Evolutionary conservation across 2,113 vertebrate genomes (phyloP), one percentile per base, ranked within the genome.

Genomic region (Pomatostomus ruficeps): DNA sequence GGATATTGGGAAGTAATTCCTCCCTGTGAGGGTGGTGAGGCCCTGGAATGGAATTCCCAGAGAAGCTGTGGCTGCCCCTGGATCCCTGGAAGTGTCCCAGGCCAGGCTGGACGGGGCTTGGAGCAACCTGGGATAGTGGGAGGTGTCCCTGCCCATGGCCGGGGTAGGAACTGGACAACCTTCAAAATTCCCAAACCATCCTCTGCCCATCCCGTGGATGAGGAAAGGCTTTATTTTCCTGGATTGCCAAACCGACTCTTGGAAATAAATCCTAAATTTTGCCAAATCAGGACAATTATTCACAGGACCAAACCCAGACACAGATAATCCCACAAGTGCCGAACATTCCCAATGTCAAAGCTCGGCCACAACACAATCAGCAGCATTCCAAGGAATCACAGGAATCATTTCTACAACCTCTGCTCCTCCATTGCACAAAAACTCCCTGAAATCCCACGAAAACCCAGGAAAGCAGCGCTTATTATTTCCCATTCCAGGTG

Each of bases 51-150:
- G 12, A 45, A 45, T 86, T 52, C 45, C 54, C 22, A 38, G 38
- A 52, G 83, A 2, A 77, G 1, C 15, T 61, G 45, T 15, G 23
- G 38, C 54, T 61, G 14, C 0, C 4, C 3, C 23, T 65, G 48
- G 48, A 38, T 36, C 22, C 45, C 45, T 45, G 38, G 4, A 68
- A 61, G 2, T 23, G 12, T 28, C 18, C 12, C 26, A 33, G 8
- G 2, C 28, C 54, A 52, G 26, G 6, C 0, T 59, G 54, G 38
- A 5, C 0, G 0, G 6, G 12, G 7, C 10, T 59, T 61, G 73
- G 38, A 70, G n/a, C 38, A 70, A 3, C 3, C n/a, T 54, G 54
- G 28, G n/a, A 33, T 11, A 17, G 24, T 7, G 19, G 12, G 20
- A 77, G 10, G 4, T 43, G 33, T 28, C 33, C 22, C 33, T 36